These are phyloP conservation scores for Drosophila willistoni DNA, from an alignment of 1,140 invertebrate species.

Conservation along the genomic window DNA sequence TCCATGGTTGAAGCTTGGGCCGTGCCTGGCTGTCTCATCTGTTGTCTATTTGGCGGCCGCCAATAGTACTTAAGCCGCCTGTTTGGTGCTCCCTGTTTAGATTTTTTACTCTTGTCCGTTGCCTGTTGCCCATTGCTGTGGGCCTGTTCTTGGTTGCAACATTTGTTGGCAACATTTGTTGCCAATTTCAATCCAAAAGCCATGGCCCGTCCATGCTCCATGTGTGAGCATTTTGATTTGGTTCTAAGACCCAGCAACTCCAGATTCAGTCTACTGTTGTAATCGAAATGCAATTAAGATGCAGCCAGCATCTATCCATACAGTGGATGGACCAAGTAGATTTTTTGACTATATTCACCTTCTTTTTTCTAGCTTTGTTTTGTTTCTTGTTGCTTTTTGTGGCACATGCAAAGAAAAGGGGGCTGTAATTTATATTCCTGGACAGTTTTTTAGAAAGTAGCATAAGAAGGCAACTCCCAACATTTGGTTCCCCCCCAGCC, in stretches of 20 bases:
- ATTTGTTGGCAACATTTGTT: constrained; percentile 63
- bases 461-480: constrained; percentile 49
- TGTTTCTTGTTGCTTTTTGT: not conserved
- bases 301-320: constrained; percentile 30
- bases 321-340: constrained; percentile 7
- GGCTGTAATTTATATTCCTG: constrained; percentile 65
- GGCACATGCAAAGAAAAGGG: constrained; percentile 41
- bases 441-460: constrained; percentile 76
- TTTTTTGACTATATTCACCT: constrained; percentile 23
- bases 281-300: constrained; percentile 82
- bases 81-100: constrained; percentile 68
- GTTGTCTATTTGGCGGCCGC: constrained; percentile 72
- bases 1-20: constrained; percentile 56
- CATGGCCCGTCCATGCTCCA: not conserved
- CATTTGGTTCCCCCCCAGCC: constrained; percentile 1
- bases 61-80: constrained; percentile 36
- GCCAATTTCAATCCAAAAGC: constrained; percentile 22
- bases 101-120: constrained; percentile 59
- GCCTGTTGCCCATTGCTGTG: constrained; percentile 43
- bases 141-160: constrained; percentile 10
- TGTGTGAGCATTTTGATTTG: constrained; percentile 48
- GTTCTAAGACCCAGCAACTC: constrained; percentile 56
- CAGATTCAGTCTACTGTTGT: constrained; percentile 46
- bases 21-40: constrained; percentile 71
- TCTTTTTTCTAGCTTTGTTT: constrained; percentile 44